Percentiles rank a stretch among this genome's conserved stretches.
Evolutionary conservation across 2,113 vertebrate genomes (phyloP).

Genomic region (Lampris megalopsis): DNA sequence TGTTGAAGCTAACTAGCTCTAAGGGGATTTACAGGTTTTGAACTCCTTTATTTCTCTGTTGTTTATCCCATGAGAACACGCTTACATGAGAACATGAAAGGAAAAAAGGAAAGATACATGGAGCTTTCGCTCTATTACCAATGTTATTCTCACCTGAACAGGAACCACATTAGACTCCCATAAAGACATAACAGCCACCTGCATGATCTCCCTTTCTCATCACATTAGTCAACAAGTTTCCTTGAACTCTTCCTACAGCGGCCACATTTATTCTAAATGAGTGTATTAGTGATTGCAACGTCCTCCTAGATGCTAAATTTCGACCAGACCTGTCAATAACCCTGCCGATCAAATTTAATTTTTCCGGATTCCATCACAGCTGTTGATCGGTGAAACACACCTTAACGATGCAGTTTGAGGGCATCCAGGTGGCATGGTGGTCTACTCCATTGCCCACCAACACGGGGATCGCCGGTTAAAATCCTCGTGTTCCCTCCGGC

Average conservation of each 20-base stretch:
- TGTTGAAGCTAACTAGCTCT: too few relatives aligned
- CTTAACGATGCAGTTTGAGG: conserved; percentile 38
- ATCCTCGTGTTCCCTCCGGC: too few relatives aligned
- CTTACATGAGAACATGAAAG: not conserved
- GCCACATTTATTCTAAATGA: conserved; percentile 16
- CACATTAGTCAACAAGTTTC: conserved; percentile 5
- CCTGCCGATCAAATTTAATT: conserved; percentile 25
- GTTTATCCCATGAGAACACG: too few relatives aligned
- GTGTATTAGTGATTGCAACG: conserved; percentile 25
- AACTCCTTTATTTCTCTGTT: too few relatives aligned
- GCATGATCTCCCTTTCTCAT: not conserved
- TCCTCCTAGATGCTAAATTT: conserved; percentile 23
- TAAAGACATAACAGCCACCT: not conserved
- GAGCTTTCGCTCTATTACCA: not conserved
- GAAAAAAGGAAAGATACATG: not conserved
- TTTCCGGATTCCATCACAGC: conserved; percentile 28
- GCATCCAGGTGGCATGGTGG: not conserved
- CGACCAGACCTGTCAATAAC: conserved; percentile 38
- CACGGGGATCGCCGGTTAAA: too few relatives aligned
- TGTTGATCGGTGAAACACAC: conserved; percentile 33
- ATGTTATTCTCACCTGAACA: not conserved
- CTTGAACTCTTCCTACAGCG: conserved; percentile 1
- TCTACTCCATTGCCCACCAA: too few relatives aligned
- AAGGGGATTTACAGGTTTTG: too few relatives aligned
- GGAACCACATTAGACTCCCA: not conserved